Percentiles rank a stretch among this genome's conserved stretches.
These are phyloP conservation scores for Drosophila stalkeri DNA, from an alignment of 2,888 invertebrate species.

Conservation along the genomic window DNA sequence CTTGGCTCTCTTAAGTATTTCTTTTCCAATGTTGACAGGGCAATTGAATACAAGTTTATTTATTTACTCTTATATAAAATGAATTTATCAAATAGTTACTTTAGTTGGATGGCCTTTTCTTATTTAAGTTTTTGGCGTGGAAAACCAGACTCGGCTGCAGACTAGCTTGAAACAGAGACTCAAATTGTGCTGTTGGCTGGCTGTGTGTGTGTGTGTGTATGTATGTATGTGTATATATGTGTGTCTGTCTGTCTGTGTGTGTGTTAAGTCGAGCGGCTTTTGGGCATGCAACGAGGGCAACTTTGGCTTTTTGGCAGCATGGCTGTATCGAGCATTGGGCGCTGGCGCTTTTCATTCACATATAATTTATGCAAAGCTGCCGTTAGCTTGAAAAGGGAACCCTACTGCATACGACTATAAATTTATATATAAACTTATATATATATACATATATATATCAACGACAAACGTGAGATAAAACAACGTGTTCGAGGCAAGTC, in stretches of 20 bases:
- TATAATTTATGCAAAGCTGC: conserved; percentile 48
- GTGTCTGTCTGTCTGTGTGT: neutral
- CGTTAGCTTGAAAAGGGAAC: conserved; percentile 21
- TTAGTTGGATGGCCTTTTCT: conserved; percentile 35
- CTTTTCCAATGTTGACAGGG: neutral
- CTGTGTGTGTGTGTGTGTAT: neutral
- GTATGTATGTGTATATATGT: neutral
- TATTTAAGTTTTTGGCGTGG: conserved; percentile 8
- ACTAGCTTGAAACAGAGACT: conserved; percentile 28
- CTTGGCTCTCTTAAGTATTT: neutral
- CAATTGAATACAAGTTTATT: neutral
- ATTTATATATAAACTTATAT: neutral
- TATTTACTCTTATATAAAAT: conserved; percentile 10
- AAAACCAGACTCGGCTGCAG: conserved; percentile 18
- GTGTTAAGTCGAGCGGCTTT: conserved; percentile 70
- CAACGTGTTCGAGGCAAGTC: conserved; percentile 44
- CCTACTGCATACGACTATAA: neutral
- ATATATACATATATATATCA: neutral
- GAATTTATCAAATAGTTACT: conserved; percentile 29
- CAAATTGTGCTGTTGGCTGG: conserved; percentile 11
- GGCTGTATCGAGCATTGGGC: conserved; percentile 17
- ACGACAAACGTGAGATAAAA: conserved; percentile 22
- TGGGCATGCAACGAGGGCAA: conserved; percentile 54
- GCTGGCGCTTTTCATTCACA: conserved; percentile 39
- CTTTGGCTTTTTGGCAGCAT: conserved; percentile 6